Conservation (phyloP, 2,888 invertebrate species). For the Mythimna loreyi region DNA sequence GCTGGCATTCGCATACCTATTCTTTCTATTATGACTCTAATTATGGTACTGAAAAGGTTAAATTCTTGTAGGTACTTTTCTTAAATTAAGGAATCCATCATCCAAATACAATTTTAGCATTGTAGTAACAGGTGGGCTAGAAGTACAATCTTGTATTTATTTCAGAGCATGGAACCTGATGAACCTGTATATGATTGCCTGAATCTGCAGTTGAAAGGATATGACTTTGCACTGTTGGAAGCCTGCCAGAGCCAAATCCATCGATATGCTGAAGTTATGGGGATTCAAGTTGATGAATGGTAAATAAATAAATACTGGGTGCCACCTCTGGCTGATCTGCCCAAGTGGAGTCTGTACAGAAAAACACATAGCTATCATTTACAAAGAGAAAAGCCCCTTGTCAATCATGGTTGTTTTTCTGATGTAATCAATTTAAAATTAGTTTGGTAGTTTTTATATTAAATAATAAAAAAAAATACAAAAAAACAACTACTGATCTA, state of each 20-base stretch:
- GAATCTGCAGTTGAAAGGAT: slow-evolving; percentile 95
- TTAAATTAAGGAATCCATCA: no score
- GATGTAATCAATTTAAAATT: neutral
- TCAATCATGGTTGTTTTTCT: no score
- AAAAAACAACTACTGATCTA: neutral
- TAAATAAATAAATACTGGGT: slow-evolving; percentile 67
- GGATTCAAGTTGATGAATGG: slow-evolving; percentile 94
- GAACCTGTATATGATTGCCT: slow-evolving; percentile 94
- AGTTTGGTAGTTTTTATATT: neutral
- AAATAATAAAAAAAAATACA: neutral
- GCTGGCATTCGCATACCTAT: no score
- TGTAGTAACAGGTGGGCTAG: neutral
- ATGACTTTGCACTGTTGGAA: slow-evolving; percentile 95
- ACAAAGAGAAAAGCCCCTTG: no score
- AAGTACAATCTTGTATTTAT: slow-evolving; percentile 59
- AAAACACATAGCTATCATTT: no score
- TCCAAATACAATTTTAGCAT: neutral
- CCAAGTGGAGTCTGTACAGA: no score
- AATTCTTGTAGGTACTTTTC: no score
- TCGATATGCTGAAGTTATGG: slow-evolving; percentile 93
- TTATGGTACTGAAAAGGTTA: no score
- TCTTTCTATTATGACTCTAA: no score
- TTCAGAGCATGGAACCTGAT: slow-evolving; percentile 92
- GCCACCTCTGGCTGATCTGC: neutral
- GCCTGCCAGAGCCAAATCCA: slow-evolving; percentile 95